Percentiles rank a stretch among this genome's conserved stretches.
Evolutionary conservation across 1,140 invertebrate genomes (phyloP).

Genomic region (Seison nebaliae): DNA sequence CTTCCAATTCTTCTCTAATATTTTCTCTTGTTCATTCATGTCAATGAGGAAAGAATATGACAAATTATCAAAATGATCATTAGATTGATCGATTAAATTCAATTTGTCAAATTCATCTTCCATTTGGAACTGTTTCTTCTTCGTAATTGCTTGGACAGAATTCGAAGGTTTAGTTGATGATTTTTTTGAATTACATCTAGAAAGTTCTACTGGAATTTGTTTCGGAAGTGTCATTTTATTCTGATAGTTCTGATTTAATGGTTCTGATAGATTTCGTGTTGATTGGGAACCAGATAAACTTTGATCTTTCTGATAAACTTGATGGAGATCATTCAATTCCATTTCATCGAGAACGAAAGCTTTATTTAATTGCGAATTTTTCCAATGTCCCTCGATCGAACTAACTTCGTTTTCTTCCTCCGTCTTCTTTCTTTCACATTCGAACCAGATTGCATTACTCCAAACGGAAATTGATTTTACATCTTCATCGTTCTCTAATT

Average conservation of each 20-base stretch:
- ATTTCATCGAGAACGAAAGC: slow-evolving; percentile 2
- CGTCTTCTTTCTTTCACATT: not conserved
- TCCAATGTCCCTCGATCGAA: slow-evolving; percentile 1
- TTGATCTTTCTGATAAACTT: not conserved
- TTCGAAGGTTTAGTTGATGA: not conserved
- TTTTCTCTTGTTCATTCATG: no score
- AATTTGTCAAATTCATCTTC: not conserved
- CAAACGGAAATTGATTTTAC: no score
- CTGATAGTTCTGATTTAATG: not conserved
- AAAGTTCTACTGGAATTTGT: not conserved
- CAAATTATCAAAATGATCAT: no score
- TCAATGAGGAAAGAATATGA: no score
- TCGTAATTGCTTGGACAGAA: not conserved
- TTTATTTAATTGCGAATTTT: slow-evolving; percentile 2
- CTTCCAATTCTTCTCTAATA: no score
- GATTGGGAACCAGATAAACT: not conserved
- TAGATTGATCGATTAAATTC: not conserved
- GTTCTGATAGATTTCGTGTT: not conserved
- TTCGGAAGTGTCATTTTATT: not conserved
- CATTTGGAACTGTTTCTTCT: not conserved
- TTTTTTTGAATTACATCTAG: not conserved
- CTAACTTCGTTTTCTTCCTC: slow-evolving; percentile 1
- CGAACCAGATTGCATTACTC: no score
- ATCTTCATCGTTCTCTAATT: slow-evolving; percentile 8
- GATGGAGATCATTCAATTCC: not conserved